phyloP scores from a whole-genome alignment of 1,140 invertebrate species.

The Eupeodes corollae region DNA sequence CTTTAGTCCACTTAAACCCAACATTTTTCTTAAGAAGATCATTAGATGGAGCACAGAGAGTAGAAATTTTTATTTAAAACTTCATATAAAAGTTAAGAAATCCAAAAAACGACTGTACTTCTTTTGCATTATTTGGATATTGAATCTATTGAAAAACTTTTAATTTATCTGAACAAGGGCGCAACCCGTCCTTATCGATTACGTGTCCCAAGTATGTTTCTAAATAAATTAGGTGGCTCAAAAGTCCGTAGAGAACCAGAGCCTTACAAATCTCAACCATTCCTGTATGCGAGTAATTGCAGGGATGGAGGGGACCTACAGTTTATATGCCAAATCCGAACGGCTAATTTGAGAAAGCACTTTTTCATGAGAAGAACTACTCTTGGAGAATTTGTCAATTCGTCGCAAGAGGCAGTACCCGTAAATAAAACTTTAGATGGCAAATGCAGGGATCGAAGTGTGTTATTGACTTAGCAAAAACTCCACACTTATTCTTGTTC shows the following conservation, averaged over 20 bases:
- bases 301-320: too few species aligned
- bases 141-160: slow-evolving; percentile 13
- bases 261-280: too few species aligned
- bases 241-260: too few species aligned
- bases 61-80: slow-evolving; percentile 27
- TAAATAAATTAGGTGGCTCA: slow-evolving; percentile 5
- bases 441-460: too few species aligned
- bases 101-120: slow-evolving; percentile 22
- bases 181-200: slow-evolving; percentile 17
- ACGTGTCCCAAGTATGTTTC: slow-evolving; percentile 22
- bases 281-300: too few species aligned
- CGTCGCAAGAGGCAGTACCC: too few species aligned
- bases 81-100: slow-evolving; percentile 24
- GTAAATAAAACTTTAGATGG: too few species aligned
- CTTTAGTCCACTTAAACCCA: neutral
- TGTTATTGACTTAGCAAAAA: too few species aligned
- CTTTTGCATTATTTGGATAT: slow-evolving; percentile 12
- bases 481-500: slow-evolving; percentile 10
- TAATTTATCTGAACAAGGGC: slow-evolving; percentile 12
- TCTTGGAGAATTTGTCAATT: too few species aligned
- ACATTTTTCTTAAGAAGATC: slow-evolving; percentile 2
- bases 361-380: too few species aligned
- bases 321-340: too few species aligned
- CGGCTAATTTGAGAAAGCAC: too few species aligned
- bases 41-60: slow-evolving; percentile 20